A percentile compares a stretch with the other conserved stretches of the same genome.
phyloP scores from a whole-genome alignment of 2,888 invertebrate genomes.

The Drosophila falleni region DNA sequence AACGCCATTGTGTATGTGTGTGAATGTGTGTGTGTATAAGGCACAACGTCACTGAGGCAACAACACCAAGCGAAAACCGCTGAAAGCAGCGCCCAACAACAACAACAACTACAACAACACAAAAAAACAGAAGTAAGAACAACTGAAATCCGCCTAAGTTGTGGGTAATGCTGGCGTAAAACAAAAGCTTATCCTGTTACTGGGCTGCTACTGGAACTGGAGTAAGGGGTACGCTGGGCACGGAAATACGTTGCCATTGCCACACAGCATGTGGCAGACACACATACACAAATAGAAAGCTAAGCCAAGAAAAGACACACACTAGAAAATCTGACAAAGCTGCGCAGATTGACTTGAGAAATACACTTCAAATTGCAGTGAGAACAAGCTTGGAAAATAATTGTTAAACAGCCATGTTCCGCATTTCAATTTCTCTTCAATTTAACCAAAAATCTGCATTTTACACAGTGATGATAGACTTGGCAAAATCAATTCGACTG shows the following conservation, averaged over 20 bases:
- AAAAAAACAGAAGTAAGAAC: constrained; percentile 17
- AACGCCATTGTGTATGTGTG: constrained; percentile 23
- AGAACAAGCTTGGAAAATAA: neutral
- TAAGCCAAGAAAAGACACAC: constrained; percentile 50
- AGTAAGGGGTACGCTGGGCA: constrained; percentile 42
- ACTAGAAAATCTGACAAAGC: constrained; percentile 10
- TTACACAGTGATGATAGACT: neutral
- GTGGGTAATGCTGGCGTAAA: constrained; percentile 81
- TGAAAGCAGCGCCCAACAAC: constrained; percentile 60
- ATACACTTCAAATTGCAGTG: constrained; percentile 22
- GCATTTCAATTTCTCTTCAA: neutral
- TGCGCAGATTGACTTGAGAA: constrained; percentile 9
- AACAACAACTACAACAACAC: constrained; percentile 32
- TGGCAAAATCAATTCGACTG: neutral
- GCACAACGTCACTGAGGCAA: constrained; percentile 17
- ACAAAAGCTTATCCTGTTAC: constrained; percentile 80
- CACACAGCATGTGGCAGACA: constrained; percentile 73
- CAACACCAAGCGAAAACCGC: constrained; percentile 64
- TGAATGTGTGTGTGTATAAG: constrained; percentile 5
- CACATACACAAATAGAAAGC: constrained; percentile 19
- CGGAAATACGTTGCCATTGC: constrained; percentile 76
- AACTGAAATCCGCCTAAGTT: constrained; percentile 77
- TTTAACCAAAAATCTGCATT: neutral
- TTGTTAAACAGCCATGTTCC: neutral
- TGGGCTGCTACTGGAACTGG: constrained; percentile 35